Percentiles rank a stretch among this genome's conserved stretches.
These are phyloP conservation scores for Leptoteleia sp. DNA, from an alignment of 1,140 invertebrate genomes.

Conservation along the genomic window DNA sequence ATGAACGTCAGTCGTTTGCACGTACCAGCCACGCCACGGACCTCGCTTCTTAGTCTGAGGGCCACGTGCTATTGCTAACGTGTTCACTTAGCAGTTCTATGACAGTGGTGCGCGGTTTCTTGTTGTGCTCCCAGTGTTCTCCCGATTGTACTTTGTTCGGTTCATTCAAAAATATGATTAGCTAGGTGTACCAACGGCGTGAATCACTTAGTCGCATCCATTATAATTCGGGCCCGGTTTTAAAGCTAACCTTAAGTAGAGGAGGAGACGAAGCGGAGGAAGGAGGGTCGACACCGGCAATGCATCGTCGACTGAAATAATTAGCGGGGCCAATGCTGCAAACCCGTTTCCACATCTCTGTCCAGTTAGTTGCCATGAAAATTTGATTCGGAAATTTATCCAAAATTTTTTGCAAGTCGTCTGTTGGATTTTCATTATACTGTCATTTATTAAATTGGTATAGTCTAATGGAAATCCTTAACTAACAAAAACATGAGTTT, in stretches of 20 bases:
- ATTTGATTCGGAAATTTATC: conserved; percentile 1
- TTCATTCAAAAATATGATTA: no score
- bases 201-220: neutral
- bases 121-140: neutral
- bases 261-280: neutral
- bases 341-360: conserved; percentile 20
- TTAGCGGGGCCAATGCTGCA: conserved; percentile 23
- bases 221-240: conserved; percentile 14
- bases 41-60: conserved; percentile 22
- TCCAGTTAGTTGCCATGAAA: neutral
- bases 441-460: neutral
- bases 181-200: no score
- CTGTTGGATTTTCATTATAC: neutral
- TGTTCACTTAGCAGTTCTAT: no score
- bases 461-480: neutral
- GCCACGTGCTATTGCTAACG: conserved; percentile 57
- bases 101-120: conserved; percentile 1
- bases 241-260: conserved; percentile 3
- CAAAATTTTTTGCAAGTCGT: neutral
- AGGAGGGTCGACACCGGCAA: conserved; percentile 8
- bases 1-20: conserved; percentile 53
- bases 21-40: conserved; percentile 47
- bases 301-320: conserved; percentile 26
- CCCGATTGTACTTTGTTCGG: neutral
- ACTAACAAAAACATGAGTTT: neutral